Conservation (phyloP, 2,113 vertebrate species). For the Eleginops maclovinus region DNA sequence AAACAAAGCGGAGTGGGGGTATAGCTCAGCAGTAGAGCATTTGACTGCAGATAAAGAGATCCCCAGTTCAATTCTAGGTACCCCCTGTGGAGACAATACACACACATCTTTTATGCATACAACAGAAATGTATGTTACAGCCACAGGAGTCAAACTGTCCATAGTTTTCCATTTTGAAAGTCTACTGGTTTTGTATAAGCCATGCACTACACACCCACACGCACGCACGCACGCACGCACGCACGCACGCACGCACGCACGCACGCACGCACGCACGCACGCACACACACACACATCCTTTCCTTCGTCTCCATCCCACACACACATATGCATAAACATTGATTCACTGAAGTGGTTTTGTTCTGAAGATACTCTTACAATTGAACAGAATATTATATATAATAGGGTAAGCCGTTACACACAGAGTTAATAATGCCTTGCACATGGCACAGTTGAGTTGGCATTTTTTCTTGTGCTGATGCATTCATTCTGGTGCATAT, state of each 20-base stretch:
- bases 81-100: conserved; percentile 50
- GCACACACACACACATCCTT: too few relatives aligned
- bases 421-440: background rate
- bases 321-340: background rate
- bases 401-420: background rate
- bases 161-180: background rate
- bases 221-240: background rate
- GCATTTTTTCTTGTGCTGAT: background rate
- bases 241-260: background rate
- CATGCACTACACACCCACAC: conserved; percentile 7
- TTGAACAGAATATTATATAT: background rate
- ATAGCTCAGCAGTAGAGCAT: conserved; percentile 88
- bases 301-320: too few relatives aligned
- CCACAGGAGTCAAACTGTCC: conserved; percentile 32
- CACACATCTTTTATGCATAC: background rate
- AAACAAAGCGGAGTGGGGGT: background rate
- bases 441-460: background rate
- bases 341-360: background rate
- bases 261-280: background rate
- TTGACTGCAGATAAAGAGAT: conserved; percentile 69
- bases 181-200: conserved; percentile 30
- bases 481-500: background rate
- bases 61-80: conserved; percentile 76
- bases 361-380: background rate
- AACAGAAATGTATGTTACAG: conserved; percentile 16